Evolutionary conservation across 2,113 vertebrate genomes (phyloP), one percentile per base, ranked within the genome.

Genomic region (Trinectes maculatus): DNA sequence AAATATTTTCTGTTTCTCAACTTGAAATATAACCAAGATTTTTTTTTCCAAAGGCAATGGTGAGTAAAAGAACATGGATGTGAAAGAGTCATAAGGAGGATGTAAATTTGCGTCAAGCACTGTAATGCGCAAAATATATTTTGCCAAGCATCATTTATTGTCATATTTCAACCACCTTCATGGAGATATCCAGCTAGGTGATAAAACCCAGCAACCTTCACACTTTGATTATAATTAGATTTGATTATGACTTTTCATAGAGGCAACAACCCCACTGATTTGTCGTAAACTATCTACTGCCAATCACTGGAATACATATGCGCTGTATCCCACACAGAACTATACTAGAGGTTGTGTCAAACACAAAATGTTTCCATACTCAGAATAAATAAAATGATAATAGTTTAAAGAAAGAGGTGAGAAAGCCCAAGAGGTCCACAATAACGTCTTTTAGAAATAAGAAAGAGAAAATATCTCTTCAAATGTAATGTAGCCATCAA

Each of bases 381-480:
- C 46, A 28, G 33, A 0, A 1, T 54, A 37, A 74, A 79, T 3
- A 65, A 19, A 84, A 53, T 71, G 11, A n/a, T 26, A 77, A 60
- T 47, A 12, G 34, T 68, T 15, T 76, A 12, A 48, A 70, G 34
- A 37, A 57, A 44, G 36, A 68, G 57, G 40, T 28, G 5, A 21
- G 37, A 43, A 31, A 43, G 56, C 39, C 53, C 56, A 48, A 66
- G 67, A 77, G 44, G 57, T 65, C 49, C 43, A 76, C 76, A 78
- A 81, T 74, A 53, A 37, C 11, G 56, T 31, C 53, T 51, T 74
- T 77, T 56, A 77, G 71, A 82, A 70, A 83, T 56, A 71, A 73
- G 59, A 84, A 69, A 74, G 42, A 65, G 51, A 60, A 84, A 85
- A 82, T 60, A 80, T 87, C 71, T 79, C 67, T 72, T 76, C 31